These are phyloP conservation scores for Promerops cafer DNA, from an alignment of 2,113 vertebrate genomes.

Conservation along the genomic window DNA sequence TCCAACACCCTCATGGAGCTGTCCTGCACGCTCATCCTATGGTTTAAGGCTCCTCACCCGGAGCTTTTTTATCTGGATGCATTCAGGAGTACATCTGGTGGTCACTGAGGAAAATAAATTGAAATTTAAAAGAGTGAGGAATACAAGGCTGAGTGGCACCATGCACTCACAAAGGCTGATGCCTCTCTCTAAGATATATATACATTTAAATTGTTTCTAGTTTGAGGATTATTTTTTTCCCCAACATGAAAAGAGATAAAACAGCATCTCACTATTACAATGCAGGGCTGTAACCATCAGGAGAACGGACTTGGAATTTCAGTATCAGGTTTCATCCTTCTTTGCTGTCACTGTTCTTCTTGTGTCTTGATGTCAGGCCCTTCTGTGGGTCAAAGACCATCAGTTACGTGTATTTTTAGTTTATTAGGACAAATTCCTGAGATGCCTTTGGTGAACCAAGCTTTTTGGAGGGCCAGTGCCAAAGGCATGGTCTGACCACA, in stretches of 20 bases:
- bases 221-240: neutral
- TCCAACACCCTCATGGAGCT: neutral
- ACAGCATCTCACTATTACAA: neutral
- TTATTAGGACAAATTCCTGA: constrained; percentile 49
- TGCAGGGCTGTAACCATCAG: neutral
- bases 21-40: neutral
- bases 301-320: neutral
- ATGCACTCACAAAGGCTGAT: fast-evolving
- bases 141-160: neutral
- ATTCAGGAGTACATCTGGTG: neutral
- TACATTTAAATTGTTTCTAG: neutral
- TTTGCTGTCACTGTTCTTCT: neutral
- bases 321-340: neutral
- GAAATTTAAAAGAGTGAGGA: neutral
- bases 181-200: neutral
- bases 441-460: constrained; percentile 1
- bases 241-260: neutral
- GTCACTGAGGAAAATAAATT: too few relatives aligned
- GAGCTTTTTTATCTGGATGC: neutral
- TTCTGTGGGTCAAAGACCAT: neutral
- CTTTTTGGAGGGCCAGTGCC: neutral
- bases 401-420: constrained; percentile 24
- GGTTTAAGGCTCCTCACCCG: fast-evolving
- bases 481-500: neutral
- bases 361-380: neutral